Base-by-base conservation (phyloP, 2,797 vertebrate genomes). In the Parotocinclus haroldoi region DNA sequence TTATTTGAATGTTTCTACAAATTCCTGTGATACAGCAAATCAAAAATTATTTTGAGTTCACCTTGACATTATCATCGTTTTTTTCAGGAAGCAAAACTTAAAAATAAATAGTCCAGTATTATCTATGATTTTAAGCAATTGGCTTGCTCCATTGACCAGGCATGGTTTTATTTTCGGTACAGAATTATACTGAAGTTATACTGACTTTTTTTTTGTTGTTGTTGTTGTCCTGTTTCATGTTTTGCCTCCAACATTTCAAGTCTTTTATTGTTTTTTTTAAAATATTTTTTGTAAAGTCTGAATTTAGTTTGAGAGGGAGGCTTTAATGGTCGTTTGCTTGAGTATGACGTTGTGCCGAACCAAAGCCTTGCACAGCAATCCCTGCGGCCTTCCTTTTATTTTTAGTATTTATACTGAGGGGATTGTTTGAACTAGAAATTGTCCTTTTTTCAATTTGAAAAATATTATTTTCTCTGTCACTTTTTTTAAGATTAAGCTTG, bases 131-230 rank as follows among this genome's bases (percentile, higher is more conserved):
- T 73, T 65, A 50, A 53, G 5, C 48, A 72, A 75, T 77, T 76
- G 72, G 72, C 75, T 68, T 42, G 45, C 13, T 38, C 40, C 53
- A 19, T 61, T 63, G 46, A 65, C 58, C 48, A 76, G 68, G 62
- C 68, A 68, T 61, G 75, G 66, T 79, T 81, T 76, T 72, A 40
- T 69, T 65, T 73, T 77, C 69, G 74, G 78, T 81, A 85, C 83
- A 76, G 78, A 79, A 86, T 78, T 54, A 78, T 87, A 85, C 85
- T 83, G 81, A 86, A 85, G 76, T 66, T 67, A n/a, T 49, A 67
- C 68, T 63, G 58, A n/a, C 60, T 81, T 80, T 18, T 19, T 45
- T 58, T 55, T 1, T 38, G 45, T 58, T 45, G 12, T 56, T 40
- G 53, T 44, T 53, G 9, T 7, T 48, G 54, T 6, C 3, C 14